Evolutionary conservation across 2,888 invertebrate genomes (phyloP).

Genomic region (Anoplius nigerrimus): DNA sequence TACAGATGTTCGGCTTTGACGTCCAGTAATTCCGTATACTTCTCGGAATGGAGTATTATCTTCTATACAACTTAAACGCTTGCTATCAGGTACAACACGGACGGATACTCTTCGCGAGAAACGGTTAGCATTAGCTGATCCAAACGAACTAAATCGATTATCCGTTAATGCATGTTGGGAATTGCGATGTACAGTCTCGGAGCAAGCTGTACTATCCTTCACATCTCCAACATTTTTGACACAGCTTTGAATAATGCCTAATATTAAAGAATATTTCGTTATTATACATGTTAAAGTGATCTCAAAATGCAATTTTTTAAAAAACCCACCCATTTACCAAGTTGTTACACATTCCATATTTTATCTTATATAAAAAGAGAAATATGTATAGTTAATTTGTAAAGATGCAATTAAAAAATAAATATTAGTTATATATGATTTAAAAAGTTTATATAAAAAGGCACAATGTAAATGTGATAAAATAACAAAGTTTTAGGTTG

Average conservation of each 20-base stretch:
- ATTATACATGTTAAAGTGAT: not conserved
- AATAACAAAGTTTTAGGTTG: too few species aligned
- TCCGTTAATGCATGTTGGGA: conserved; percentile 11
- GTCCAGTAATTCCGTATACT: conserved; percentile 62
- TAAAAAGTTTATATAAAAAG: conserved; percentile 15
- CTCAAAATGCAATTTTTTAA: not conserved
- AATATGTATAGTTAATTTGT: too few species aligned
- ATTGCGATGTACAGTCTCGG: conserved; percentile 9
- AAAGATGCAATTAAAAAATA: not conserved
- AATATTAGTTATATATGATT: conserved; percentile 53
- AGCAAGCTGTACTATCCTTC: conserved; percentile 33
- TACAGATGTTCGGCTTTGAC: conserved; percentile 40
- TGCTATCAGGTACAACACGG: conserved; percentile 61
- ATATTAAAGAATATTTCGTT: not conserved
- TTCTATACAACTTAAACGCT: conserved; percentile 25
- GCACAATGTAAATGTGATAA: not conserved
- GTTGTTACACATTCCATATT: not conserved
- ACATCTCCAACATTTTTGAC: conserved; percentile 45
- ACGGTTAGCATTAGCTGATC: conserved; percentile 32
- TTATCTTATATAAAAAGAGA: not conserved
- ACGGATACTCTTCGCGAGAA: conserved; percentile 57
- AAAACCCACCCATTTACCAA: conserved; percentile 78
- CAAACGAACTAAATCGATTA: conserved; percentile 19
- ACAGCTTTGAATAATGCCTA: conserved; percentile 62
- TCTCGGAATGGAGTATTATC: conserved; percentile 60